Conservation (phyloP, 2,888 invertebrate species). For the Hecatera dysodea region DNA sequence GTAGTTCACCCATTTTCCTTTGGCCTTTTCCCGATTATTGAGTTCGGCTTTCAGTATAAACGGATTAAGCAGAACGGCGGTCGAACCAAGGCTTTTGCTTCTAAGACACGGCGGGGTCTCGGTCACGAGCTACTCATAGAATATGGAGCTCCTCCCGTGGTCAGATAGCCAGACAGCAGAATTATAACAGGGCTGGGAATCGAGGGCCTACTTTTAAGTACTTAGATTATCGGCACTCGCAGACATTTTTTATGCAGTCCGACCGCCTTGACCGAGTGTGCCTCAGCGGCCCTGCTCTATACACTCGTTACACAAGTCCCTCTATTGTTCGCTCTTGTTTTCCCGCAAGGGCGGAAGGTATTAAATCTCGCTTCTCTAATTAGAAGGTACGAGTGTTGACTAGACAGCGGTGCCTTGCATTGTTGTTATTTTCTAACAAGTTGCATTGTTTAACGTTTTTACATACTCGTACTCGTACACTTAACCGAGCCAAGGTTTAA, state of each 20-base stretch:
- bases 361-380: conserved; percentile 74
- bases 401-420: conserved; percentile 69
- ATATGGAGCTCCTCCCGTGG: background rate
- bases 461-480: conserved; percentile 25
- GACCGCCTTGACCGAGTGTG: conserved; percentile 78
- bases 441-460: conserved; percentile 70
- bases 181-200: background rate
- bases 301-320: conserved; percentile 72
- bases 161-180: background rate
- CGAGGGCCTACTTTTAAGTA: background rate
- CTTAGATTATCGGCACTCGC: background rate
- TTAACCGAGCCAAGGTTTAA: conserved; percentile 26
- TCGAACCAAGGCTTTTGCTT: background rate
- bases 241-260: conserved; percentile 6
- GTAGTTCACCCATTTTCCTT: background rate
- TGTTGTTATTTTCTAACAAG: conserved; percentile 77
- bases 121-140: background rate
- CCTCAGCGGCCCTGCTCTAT: conserved; percentile 73
- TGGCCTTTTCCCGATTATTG: background rate
- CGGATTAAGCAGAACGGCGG: background rate
- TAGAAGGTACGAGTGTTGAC: conserved; percentile 72
- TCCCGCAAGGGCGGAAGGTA: conserved; percentile 72
- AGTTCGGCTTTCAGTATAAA: background rate
- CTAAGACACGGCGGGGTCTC: background rate
- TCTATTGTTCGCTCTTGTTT: conserved; percentile 77